Evolutionary conservation across 2,797 vertebrate genomes (phyloP).

Genomic region (Peromyscus aztecus): DNA sequence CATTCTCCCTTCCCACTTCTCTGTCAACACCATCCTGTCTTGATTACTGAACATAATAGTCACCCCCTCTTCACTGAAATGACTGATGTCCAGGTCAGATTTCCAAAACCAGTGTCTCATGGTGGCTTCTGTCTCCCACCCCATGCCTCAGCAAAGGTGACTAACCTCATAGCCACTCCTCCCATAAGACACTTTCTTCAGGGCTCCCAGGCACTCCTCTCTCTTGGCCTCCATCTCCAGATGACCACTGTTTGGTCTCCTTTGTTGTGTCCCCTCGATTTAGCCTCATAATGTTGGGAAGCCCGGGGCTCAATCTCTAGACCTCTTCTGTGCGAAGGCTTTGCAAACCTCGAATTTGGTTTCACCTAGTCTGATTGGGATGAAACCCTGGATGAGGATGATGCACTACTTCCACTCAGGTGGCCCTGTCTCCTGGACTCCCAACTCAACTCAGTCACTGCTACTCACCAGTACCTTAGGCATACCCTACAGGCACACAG

Average conservation of each 20-base stretch:
- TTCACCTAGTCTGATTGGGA: fast-evolving
- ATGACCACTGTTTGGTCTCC: neutral
- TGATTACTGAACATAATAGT: neutral
- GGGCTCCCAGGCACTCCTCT: neutral
- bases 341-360: fast-evolving
- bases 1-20: neutral
- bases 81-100: neutral
- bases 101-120: neutral
- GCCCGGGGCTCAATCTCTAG: neutral
- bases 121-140: neutral
- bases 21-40: fast-evolving
- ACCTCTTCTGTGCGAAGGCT: neutral
- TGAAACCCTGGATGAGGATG: fast-evolving
- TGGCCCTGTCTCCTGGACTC: neutral
- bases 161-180: fast-evolving
- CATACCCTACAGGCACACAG: fast-evolving
- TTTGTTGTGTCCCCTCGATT: fast-evolving
- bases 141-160: fast-evolving
- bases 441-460: neutral
- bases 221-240: neutral
- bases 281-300: fast-evolving
- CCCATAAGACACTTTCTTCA: neutral
- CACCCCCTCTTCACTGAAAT: neutral
- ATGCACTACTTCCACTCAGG: neutral
- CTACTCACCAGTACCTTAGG: neutral